A percentile compares a stretch with the other conserved stretches of the same genome.
Evolutionary conservation across 2,888 invertebrate species (phyloP).

Genomic region (Tanytarsus gracilentus): DNA sequence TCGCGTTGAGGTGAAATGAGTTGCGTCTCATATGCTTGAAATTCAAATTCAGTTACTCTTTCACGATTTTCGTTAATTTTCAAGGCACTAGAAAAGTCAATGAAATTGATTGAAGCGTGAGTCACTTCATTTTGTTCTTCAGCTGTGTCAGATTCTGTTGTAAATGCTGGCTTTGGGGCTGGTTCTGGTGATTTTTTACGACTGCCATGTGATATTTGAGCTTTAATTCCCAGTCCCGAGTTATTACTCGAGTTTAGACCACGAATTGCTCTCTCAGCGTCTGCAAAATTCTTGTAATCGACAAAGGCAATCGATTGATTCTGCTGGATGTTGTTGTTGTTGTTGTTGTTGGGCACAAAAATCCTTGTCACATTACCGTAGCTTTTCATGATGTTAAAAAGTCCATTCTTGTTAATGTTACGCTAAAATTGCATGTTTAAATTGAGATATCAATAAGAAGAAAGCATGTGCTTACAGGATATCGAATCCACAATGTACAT

Average conservation of each 20-base stretch:
- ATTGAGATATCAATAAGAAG: no score
- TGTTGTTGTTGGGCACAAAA: background rate
- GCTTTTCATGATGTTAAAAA: background rate
- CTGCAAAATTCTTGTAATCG: background rate
- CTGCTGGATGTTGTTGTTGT: background rate
- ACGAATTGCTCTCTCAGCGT: constrained; percentile 4
- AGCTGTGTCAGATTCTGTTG: background rate
- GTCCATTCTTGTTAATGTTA: background rate
- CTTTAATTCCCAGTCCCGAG: background rate
- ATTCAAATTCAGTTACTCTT: no score
- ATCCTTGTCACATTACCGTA: background rate
- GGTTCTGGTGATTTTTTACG: background rate
- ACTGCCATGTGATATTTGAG: background rate
- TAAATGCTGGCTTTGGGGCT: background rate
- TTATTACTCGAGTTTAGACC: background rate
- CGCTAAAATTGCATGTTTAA: no score
- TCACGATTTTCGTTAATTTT: no score
- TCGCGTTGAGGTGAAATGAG: no score
- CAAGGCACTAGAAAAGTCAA: no score
- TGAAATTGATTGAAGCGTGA: background rate
- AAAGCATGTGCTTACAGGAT: no score
- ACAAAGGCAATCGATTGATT: background rate
- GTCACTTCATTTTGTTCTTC: background rate
- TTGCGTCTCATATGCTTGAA: no score
- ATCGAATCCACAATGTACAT: no score